Evolutionary conservation across 2,797 vertebrate genomes (phyloP), one percentile per base, ranked within the genome.

Genomic region (Silurus aristotelis): DNA sequence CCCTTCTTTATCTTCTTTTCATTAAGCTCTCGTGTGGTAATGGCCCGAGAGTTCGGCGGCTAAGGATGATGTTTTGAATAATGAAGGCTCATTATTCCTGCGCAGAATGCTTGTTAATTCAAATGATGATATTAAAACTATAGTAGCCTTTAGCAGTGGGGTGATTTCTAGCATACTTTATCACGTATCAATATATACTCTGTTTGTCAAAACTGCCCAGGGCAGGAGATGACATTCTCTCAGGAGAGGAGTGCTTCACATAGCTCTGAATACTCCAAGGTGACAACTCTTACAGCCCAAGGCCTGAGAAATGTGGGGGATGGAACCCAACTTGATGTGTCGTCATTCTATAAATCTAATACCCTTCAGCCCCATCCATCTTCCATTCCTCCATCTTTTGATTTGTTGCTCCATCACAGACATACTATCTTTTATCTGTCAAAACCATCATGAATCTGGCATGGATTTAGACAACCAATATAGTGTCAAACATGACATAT

Each of bases 91-190:
- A 99, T 99, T 99, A 99, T 98, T 99, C 97, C 98, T 98, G 97
- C 96, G 96, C 98, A 98, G 98, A 99, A 99, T 99, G 98, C 98
- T 98, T 99, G 98, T 99, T 99, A 99, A 99, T 99, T 99, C 98
- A 99, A 99, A 99, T 99, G 98, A 99, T 99, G 98, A 98, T 99
- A 99, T 99, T 99, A 99, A 99, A 99, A 98, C 98, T 99, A 99
- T 98, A 99, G 98, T 99, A 99, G 98, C 98, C 98, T 96, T 99
- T 97, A 99, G 98, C 98, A 94, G 96, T 98, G 94, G 97, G 97
- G 97, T 98, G 98, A 99, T 99, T 99, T 97, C 98, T 98, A 97
- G 97, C 98, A 97, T 99, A 98, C 98, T 99, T 99, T 98, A 98
- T 99, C 98, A 99, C 98, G 97, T 99, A 99, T 99, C 98, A 99